Base-by-base conservation (phyloP, 2,113 vertebrate species). In the Ailuropoda melanoleuca region DNA sequence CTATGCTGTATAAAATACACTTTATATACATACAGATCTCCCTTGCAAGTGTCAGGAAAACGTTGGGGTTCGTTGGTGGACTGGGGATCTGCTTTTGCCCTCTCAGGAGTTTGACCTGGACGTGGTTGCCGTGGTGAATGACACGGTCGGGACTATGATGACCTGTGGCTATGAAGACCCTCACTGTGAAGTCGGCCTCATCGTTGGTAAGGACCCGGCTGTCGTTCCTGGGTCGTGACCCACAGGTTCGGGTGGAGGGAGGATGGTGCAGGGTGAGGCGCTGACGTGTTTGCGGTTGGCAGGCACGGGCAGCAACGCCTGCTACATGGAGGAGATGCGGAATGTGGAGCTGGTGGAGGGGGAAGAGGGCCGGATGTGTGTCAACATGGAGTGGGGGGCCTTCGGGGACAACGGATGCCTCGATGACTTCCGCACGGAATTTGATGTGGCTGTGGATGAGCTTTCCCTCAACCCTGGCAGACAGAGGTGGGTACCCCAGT, bases 111-210 rank as follows among this genome's bases (percentile, higher is more conserved):
- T 99, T 31, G 99, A 99, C 97, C 98, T 99, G 98, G 99, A 99
- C 0, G 99, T 99, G 93, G 99, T 99, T 0, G 99, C 99, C 0
- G 98, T 99, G 93, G 99, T 99, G 34, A 99, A 99, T 0, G 99
- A 99, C 98, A 99, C 99, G 0, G 99, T 99, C 0, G 99, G 99
- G 77, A 99, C 99, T 18, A 99, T 99, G 99, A 99, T 99, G 99
- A 99, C 99, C 29, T 99, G 99, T 24, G 99, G 99, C 12, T 99
- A 99, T 0, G 99, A 99, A 97, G 99, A 99, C 96, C 99, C 99
- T 0, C 97, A 98, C 3, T 99, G 99, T 89, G 99, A 99, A 98
- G 99, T 99, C 1, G 99, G 99, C 56, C 99, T 99, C 72, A 99
- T 99, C 1, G 99, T 99, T 0, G 99, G 99, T 99, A 98, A 99